Evolutionary conservation across 1,140 invertebrate species (phyloP).

Genomic region (Triops longicaudatus): DNA sequence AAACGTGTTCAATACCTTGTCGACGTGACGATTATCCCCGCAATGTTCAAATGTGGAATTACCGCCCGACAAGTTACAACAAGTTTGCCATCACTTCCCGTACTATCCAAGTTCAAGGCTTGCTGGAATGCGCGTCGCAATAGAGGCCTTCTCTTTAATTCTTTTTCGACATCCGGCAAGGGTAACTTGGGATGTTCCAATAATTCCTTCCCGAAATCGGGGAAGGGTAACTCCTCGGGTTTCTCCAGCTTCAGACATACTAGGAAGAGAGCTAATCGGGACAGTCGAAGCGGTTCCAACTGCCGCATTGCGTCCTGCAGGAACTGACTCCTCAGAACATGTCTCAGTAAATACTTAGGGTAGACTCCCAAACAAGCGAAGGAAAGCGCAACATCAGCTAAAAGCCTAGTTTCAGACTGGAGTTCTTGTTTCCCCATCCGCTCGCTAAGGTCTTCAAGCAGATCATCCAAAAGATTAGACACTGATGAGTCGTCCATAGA

Average conservation of each 20-base stretch:
- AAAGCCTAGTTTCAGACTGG: neutral
- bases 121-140: slow-evolving; percentile 1
- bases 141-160: neutral
- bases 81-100: neutral
- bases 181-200: neutral
- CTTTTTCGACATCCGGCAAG: neutral
- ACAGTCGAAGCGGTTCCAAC: neutral
- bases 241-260: neutral
- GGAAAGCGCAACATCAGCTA: slow-evolving; percentile 23
- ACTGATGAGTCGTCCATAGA: neutral
- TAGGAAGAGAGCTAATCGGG: neutral
- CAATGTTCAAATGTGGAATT: slow-evolving; percentile 24
- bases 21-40: slow-evolving; percentile 5
- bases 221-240: neutral
- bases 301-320: neutral
- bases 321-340: neutral
- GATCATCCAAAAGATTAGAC: neutral
- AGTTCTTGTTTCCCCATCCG: slow-evolving; percentile 10
- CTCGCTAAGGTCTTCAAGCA: slow-evolving; percentile 1
- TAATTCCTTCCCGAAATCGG: neutral
- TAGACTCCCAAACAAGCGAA: slow-evolving; percentile 21
- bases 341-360: neutral
- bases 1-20: slow-evolving; percentile 7
- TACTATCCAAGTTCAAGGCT: neutral
- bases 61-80: slow-evolving; percentile 13